Conservation (phyloP, 2,113 vertebrate species). For the Pelmatolapia mariae region DNA sequence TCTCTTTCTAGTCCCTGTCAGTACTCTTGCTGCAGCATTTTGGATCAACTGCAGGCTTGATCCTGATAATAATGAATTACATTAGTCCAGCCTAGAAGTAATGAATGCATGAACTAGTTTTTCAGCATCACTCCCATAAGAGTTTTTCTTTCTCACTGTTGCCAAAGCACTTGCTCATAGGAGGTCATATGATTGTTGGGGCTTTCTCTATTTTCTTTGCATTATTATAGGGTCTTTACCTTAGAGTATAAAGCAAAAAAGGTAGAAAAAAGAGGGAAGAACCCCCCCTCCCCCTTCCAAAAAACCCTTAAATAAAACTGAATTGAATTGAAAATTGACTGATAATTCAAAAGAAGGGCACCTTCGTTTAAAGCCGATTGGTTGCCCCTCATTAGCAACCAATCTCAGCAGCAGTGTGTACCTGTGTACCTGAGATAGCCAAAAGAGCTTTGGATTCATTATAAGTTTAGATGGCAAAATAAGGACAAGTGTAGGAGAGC, state of each 20-base stretch:
- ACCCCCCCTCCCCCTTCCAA: neutral
- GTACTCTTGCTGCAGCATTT: neutral
- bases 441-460: neutral
- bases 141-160: neutral
- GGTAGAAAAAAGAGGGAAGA: neutral
- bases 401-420: neutral
- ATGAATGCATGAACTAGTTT: neutral
- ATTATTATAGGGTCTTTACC: neutral
- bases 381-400: neutral
- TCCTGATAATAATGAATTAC: neutral
- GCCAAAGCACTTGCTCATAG: neutral
- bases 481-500: neutral
- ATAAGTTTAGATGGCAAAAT: neutral
- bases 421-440: neutral
- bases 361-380: neutral
- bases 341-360: neutral
- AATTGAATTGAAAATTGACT: neutral
- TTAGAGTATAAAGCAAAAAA: neutral
- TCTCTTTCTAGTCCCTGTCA: neutral
- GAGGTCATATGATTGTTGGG: neutral
- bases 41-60: neutral
- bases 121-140: neutral
- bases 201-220: neutral
- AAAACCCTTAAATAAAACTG: neutral
- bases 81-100: neutral